phyloP scores from a whole-genome alignment of 2,113 vertebrate species.

The Pluvianellus socialis region DNA sequence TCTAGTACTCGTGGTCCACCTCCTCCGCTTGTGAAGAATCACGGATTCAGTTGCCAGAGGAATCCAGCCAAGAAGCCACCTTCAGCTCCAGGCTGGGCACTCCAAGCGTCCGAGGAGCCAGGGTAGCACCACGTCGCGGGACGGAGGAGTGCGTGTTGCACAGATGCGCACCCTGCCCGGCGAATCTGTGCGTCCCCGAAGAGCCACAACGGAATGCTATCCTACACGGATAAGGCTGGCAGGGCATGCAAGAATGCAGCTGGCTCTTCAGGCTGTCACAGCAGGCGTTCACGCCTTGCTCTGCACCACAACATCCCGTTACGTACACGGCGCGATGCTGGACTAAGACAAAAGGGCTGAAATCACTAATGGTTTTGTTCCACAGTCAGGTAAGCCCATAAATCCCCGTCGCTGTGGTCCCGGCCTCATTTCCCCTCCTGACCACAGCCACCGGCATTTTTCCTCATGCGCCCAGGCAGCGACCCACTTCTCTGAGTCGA shows the following conservation, averaged over 20 bases:
- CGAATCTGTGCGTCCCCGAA: background rate
- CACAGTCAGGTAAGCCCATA: background rate
- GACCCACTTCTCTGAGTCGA: background rate
- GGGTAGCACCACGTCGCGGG: fast-evolving
- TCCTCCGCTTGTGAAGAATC: background rate
- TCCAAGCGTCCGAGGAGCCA: fast-evolving
- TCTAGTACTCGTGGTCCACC: background rate
- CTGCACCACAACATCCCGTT: background rate
- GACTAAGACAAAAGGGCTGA: background rate
- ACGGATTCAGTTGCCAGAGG: fast-evolving
- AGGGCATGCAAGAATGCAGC: background rate
- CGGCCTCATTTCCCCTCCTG: background rate
- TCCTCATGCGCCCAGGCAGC: background rate
- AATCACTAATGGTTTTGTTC: background rate
- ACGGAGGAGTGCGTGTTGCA: background rate
- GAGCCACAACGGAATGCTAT: background rate
- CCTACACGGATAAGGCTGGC: background rate
- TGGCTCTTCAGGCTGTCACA: background rate
- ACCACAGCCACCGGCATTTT: background rate
- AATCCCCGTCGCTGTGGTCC: background rate
- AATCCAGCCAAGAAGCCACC: background rate
- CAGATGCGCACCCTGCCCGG: background rate
- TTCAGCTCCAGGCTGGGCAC: background rate
- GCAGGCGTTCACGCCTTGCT: background rate
- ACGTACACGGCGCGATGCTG: background rate